Evolutionary conservation across 1,140 invertebrate species (phyloP).

Genomic region (Ostrea edulis): DNA sequence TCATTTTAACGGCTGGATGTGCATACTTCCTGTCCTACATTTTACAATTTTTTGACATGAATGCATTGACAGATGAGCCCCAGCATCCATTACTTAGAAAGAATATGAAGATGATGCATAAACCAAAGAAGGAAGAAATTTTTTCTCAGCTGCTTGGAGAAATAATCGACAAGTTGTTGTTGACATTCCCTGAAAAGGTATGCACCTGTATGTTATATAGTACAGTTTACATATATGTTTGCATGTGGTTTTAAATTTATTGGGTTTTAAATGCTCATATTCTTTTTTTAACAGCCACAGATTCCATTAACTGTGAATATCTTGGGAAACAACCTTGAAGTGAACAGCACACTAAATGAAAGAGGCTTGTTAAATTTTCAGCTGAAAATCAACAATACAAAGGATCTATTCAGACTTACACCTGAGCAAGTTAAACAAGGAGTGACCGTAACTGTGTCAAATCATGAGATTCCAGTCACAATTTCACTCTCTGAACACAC

Average conservation of each 20-base stretch:
- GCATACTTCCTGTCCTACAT: conserved; percentile 30
- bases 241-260: too few relatives aligned
- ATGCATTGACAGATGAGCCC: conserved; percentile 13
- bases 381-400: conserved; percentile 7
- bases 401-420: too few relatives aligned
- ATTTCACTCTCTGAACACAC: neutral
- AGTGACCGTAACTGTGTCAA: too few relatives aligned
- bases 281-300: neutral
- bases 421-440: too few relatives aligned
- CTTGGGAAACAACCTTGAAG: too few relatives aligned
- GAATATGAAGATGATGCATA: neutral
- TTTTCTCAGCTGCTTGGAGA: conserved; percentile 18
- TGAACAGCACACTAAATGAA: too few relatives aligned
- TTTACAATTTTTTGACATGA: conserved; percentile 42
- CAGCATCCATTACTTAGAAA: conserved; percentile 10
- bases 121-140: conserved; percentile 5
- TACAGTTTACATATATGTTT: too few relatives aligned
- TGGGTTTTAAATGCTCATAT: too few relatives aligned
- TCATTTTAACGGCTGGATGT: conserved; percentile 13
- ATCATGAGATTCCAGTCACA: neutral
- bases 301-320: too few relatives aligned
- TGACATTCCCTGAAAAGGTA: too few relatives aligned
- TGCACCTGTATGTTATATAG: neutral
- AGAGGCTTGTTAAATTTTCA: too few relatives aligned
- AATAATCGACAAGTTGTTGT: conserved; percentile 3